A percentile compares a stretch with the other conserved stretches of the same genome.
Evolutionary conservation across 2,113 vertebrate genomes (phyloP).

Genomic region (Xiphophorus maculatus): DNA sequence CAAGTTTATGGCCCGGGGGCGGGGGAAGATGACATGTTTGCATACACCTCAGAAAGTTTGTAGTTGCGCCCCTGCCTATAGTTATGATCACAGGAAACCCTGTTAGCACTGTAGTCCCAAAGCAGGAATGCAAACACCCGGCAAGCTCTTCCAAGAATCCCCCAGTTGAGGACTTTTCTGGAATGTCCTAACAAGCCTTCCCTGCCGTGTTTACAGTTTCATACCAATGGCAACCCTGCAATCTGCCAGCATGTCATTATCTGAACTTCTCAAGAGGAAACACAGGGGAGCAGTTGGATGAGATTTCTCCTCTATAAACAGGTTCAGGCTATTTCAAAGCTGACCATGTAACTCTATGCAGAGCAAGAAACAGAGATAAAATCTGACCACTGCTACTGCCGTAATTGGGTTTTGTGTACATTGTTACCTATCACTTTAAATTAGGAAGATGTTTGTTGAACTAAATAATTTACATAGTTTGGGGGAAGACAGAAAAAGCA

Average conservation of each 20-base stretch:
- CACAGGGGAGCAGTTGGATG: slow-evolving; percentile 44
- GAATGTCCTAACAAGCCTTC: slow-evolving; percentile 76
- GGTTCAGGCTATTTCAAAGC: slow-evolving; percentile 44
- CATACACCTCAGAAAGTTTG: too few relatives aligned
- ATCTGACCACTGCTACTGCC: neutral
- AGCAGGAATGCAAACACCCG: slow-evolving; percentile 74
- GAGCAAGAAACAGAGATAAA: slow-evolving; percentile 30
- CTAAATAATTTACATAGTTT: neutral
- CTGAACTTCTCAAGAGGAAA: slow-evolving; percentile 56
- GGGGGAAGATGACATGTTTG: too few relatives aligned
- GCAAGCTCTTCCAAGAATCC: slow-evolving; percentile 74
- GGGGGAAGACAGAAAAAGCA: neutral
- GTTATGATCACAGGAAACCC: slow-evolving; percentile 62
- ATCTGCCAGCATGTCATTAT: slow-evolving; percentile 78
- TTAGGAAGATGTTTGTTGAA: slow-evolving; percentile 18
- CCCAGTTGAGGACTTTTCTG: slow-evolving; percentile 74
- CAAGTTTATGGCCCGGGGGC: too few relatives aligned
- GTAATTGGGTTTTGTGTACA: slow-evolving; percentile 26
- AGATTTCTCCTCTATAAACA: slow-evolving; percentile 46
- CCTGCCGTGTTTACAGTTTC: slow-evolving; percentile 75
- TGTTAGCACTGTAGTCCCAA: slow-evolving; percentile 58
- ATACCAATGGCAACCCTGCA: slow-evolving; percentile 74
- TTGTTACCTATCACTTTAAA: slow-evolving; percentile 28
- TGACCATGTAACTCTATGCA: slow-evolving; percentile 31
- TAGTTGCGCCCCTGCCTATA: neutral